Conservation (phyloP, 2,888 invertebrate species). For the Microctonus hyperodae region DNA sequence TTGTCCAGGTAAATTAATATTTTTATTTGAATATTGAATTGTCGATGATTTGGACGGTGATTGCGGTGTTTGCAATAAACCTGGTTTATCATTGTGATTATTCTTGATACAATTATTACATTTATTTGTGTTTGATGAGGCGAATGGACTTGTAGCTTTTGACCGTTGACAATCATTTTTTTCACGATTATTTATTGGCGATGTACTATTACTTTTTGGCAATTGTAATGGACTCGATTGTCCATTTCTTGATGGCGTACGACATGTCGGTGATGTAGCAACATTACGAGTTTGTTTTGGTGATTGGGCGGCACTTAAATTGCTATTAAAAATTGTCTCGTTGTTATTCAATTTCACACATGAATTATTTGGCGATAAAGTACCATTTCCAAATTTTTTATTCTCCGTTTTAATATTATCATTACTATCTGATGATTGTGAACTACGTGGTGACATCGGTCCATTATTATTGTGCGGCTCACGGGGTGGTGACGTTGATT, state of each 20-base stretch:
- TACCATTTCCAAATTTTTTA: constrained; percentile 41
- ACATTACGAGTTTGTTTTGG: constrained; percentile 57
- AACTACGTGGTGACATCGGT: constrained; percentile 49
- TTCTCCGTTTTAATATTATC: constrained; percentile 33
- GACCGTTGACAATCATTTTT: constrained; percentile 31
- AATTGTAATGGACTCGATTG: constrained; percentile 58
- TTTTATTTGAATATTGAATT: constrained; percentile 53
- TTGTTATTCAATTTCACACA: constrained; percentile 55
- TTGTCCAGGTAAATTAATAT: constrained; percentile 46
- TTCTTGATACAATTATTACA: constrained; percentile 59
- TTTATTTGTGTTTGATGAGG: constrained; percentile 47
- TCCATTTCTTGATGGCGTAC: constrained; percentile 56
- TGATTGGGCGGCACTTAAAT: constrained; percentile 53
- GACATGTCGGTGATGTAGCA: constrained; percentile 59
- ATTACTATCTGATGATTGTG: constrained; percentile 48
- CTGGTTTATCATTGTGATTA: constrained; percentile 57
- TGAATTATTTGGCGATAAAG: constrained; percentile 45
- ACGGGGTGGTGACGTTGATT: constrained; percentile 73
- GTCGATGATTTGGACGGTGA: constrained; percentile 57
- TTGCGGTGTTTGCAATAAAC: constrained; percentile 56
- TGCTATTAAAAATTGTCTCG: constrained; percentile 58
- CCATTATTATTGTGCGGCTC: constrained; percentile 60
- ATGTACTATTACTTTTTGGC: constrained; percentile 53
- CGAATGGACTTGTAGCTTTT: constrained; percentile 49
- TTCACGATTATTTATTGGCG: constrained; percentile 47